These are phyloP conservation scores for Calcarius lapponicus DNA, from an alignment of 2,797 vertebrate genomes.

Conservation along the genomic window DNA sequence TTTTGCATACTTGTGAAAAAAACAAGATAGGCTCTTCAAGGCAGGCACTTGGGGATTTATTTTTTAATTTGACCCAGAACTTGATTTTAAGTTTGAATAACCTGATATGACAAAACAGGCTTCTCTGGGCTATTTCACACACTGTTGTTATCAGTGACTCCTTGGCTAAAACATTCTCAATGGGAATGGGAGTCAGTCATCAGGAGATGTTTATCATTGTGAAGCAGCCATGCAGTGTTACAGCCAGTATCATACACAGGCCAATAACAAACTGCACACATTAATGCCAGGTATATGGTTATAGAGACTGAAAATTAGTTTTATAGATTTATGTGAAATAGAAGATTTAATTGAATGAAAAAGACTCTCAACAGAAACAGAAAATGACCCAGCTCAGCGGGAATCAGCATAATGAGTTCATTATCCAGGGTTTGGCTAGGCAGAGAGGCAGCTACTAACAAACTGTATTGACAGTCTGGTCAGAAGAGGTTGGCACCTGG, in stretches of 20 bases:
- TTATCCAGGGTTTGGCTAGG: slow-evolving; percentile 36
- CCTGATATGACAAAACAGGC: background rate
- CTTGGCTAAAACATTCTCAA: background rate
- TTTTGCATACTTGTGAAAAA: background rate
- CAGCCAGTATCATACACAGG: background rate
- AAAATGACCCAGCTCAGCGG: slow-evolving; percentile 57
- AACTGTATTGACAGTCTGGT: slow-evolving; percentile 48
- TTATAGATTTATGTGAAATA: slow-evolving; percentile 1
- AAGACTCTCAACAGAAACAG: background rate
- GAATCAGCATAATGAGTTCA: slow-evolving; percentile 63
- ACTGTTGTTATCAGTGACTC: background rate
- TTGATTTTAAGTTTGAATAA: background rate
- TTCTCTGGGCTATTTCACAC: background rate
- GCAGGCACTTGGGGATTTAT: background rate
- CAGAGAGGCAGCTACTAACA: slow-evolving; percentile 31
- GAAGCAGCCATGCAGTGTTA: background rate
- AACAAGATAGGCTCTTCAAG: background rate
- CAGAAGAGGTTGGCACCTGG: slow-evolving; percentile 57
- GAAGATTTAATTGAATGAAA: slow-evolving; percentile 55
- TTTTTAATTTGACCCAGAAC: background rate
- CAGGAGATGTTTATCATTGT: background rate
- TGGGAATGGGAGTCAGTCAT: background rate
- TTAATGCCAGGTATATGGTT: background rate
- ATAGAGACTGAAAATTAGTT: background rate
- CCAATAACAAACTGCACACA: background rate